Conservation (phyloP, 1,140 invertebrate species). For the Saccostrea cuccullata region DNA sequence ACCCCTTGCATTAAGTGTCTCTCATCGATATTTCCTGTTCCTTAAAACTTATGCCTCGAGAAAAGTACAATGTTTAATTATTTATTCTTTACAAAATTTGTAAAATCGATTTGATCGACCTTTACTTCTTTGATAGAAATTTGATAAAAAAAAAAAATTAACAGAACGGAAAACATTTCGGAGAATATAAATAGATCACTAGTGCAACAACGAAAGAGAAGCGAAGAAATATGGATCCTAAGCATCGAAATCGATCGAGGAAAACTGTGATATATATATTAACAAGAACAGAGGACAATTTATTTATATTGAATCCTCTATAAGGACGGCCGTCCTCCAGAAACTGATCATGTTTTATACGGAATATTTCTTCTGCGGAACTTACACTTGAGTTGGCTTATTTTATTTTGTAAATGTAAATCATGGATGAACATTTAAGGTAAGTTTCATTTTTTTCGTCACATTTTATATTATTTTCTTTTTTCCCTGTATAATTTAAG, state of each 20-base stretch:
- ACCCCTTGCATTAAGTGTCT: not conserved
- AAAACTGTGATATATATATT: constrained; percentile 22
- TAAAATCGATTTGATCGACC: constrained; percentile 13
- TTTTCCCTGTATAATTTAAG: too few species aligned
- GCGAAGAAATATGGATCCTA: not conserved
- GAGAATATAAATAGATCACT: not conserved
- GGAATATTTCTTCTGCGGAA: not conserved
- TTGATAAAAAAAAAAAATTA: not conserved
- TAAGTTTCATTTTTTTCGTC: not conserved
- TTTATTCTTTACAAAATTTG: not conserved
- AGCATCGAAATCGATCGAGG: constrained; percentile 7
- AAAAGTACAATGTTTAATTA: constrained; percentile 2
- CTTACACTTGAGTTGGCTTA: not conserved
- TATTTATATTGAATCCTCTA: not conserved
- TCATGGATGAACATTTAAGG: constrained; percentile 6
- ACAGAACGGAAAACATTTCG: not conserved
- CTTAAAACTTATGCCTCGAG: not conserved
- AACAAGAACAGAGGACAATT: not conserved
- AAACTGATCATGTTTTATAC: not conserved
- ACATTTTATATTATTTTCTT: too few species aligned
- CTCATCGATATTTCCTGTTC: not conserved
- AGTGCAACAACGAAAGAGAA: not conserved
- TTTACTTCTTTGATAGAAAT: not conserved
- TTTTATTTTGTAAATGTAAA: not conserved
- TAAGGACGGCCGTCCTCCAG: too few species aligned